Evolutionary conservation across 2,113 vertebrate species (phyloP), one percentile per base, ranked within the genome.

Genomic region (Rhipidura dahli): DNA sequence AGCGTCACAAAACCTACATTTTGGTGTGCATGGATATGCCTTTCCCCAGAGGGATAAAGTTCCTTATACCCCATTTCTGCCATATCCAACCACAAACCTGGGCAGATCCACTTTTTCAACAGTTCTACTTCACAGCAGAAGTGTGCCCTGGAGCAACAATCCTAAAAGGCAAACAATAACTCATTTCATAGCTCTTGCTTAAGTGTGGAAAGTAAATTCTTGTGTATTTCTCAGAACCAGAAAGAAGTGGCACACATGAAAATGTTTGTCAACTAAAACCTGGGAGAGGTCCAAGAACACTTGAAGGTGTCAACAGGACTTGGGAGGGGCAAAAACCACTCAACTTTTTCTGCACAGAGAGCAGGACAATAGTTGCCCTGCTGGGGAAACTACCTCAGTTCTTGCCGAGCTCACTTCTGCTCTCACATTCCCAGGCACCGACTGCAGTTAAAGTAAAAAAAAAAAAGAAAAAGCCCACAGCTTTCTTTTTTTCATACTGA

Each of bases 71-170:
- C 31, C 39, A 66, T 54, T 88, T 65, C 86, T 89, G 86, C 66
- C 54, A 42, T 16, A 88, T 28, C 71, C 72, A 92, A 59, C 60
- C 54, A 88, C 86, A 88, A 81, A 50, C 42, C 71, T 35, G 42
- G 59, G 79, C 66, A 95, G 83, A 90, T 68, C 30, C 56, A 73
- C 45, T 51, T 97, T 97, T 92, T 92, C 92, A 93, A 86, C 94
- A 86, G 83, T 90, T 90, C 44, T 0, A 61, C 57, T 96, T 85
- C 73, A 70, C 7, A 80, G 80, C 19, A 90, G 47, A 90, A 93
- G 79, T 8, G 23, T 81, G 89, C 86, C 94, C 91, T 66, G 83
- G 68, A 89, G 94, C 91, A 86, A 70, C 13, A 54, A 11, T 31
- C 81, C 70, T 76, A 76, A 91, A 93, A 88, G 37, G 50, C 71